Evolutionary conservation across 1,140 invertebrate genomes (phyloP).

Genomic region (Zaprionus inermis): DNA sequence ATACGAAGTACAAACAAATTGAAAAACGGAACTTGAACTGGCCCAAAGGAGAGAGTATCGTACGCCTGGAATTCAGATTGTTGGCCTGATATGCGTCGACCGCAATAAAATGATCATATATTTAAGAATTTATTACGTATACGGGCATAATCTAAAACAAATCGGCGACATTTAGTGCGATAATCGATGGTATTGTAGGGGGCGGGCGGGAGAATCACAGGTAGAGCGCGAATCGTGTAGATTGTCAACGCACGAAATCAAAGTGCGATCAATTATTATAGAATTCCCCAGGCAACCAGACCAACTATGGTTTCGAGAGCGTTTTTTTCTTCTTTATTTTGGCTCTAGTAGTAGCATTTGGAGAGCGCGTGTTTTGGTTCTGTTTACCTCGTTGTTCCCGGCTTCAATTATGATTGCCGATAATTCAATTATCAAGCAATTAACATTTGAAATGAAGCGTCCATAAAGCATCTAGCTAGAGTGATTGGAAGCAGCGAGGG

Average conservation of each 20-base stretch:
- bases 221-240: background rate
- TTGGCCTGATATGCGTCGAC: background rate
- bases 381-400: slow-evolving; percentile 28
- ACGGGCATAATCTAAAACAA: background rate
- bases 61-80: background rate
- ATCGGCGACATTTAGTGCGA: background rate
- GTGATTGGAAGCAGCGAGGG: too few species aligned
- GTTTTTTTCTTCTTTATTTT: too few species aligned
- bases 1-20: background rate
- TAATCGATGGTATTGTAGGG: background rate
- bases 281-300: slow-evolving; percentile 30
- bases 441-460: slow-evolving; percentile 65
- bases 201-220: background rate
- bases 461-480: slow-evolving; percentile 32
- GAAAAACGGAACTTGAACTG: slow-evolving; percentile 8
- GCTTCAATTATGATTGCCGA: slow-evolving; percentile 71
- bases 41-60: background rate
- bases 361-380: slow-evolving; percentile 57
- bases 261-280: slow-evolving; percentile 57
- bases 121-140: background rate
- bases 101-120: background rate
- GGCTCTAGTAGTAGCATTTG: slow-evolving; percentile 42
- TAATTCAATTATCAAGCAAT: slow-evolving; percentile 78
- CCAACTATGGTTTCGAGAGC: slow-evolving; percentile 16
- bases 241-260: slow-evolving; percentile 43